These are phyloP conservation scores for Capromys pilorides DNA, from an alignment of 2,797 vertebrate species.

Conservation along the genomic window DNA sequence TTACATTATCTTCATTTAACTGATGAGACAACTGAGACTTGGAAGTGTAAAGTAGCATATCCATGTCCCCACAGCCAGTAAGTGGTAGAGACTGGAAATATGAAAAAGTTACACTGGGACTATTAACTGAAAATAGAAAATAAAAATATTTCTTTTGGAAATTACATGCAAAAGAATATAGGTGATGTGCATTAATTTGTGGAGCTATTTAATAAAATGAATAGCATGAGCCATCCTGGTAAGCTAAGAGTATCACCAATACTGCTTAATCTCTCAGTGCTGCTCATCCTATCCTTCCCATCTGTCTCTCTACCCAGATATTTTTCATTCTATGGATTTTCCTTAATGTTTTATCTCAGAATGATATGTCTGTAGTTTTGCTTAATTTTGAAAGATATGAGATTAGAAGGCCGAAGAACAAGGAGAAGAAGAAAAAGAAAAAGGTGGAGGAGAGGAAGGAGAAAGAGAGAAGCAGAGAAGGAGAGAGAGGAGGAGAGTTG, in stretches of 20 bases:
- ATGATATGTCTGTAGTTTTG: slow-evolving; percentile 18
- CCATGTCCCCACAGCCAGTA: background rate
- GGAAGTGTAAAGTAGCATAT: background rate
- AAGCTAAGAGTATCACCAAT: background rate
- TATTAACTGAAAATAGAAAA: slow-evolving; percentile 34
- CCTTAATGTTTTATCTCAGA: slow-evolving; percentile 27
- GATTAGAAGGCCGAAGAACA: background rate
- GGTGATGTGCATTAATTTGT: background rate
- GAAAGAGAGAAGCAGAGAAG: background rate
- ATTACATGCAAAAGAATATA: slow-evolving; percentile 32
- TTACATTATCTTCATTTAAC: slow-evolving; percentile 12
- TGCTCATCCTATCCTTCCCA: background rate
- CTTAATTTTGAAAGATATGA: slow-evolving; percentile 15
- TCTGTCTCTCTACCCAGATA: background rate
- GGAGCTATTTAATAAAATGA: slow-evolving; percentile 30
- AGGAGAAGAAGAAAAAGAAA: background rate
- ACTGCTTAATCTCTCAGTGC: background rate
- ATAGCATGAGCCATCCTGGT: background rate
- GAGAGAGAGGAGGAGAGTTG: too few species aligned
- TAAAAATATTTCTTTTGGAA: slow-evolving; percentile 1
- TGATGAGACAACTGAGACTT: background rate
- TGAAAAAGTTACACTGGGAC: background rate
- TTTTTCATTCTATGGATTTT: slow-evolving; percentile 37
- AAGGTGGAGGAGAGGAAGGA: background rate
- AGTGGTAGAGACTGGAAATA: background rate